Percentiles rank a stretch among this genome's conserved stretches.
Conservation (phyloP, 2,888 invertebrate species). For the Noctua comes region DNA sequence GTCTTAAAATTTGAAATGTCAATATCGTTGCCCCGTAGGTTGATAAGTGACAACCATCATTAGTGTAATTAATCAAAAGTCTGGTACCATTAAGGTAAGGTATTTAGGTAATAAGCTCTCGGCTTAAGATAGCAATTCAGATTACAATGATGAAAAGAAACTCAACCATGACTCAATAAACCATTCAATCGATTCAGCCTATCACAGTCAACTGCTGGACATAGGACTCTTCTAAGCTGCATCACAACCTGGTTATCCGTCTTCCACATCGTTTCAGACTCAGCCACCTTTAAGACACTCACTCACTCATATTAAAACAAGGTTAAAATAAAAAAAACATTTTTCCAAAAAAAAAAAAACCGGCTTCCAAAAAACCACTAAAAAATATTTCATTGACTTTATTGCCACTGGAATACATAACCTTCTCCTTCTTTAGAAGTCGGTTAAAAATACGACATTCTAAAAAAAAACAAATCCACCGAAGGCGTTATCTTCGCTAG, state of each 20-base stretch:
- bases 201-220: neutral
- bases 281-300: too few relatives aligned
- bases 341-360: too few relatives aligned
- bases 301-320: neutral
- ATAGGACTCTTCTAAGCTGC: neutral
- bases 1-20: neutral
- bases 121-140: neutral
- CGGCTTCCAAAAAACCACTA: too few relatives aligned
- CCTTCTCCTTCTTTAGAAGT: too few relatives aligned
- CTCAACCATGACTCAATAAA: neutral
- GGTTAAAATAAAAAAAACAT: too few relatives aligned
- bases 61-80: neutral
- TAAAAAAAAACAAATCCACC: neutral
- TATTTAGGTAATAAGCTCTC: neutral
- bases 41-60: neutral
- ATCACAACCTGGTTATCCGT: neutral
- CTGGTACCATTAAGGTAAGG: neutral
- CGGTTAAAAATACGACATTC: neutral
- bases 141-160: neutral
- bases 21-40: neutral
- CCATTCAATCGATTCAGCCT: too few relatives aligned
- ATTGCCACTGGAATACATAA: too few relatives aligned
- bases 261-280: neutral
- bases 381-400: too few relatives aligned
- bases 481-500: neutral